A percentile compares a stretch with the other conserved stretches of the same genome.
phyloP scores from a whole-genome alignment of 2,888 invertebrate genomes.

The Stenotaenia linearis region DNA sequence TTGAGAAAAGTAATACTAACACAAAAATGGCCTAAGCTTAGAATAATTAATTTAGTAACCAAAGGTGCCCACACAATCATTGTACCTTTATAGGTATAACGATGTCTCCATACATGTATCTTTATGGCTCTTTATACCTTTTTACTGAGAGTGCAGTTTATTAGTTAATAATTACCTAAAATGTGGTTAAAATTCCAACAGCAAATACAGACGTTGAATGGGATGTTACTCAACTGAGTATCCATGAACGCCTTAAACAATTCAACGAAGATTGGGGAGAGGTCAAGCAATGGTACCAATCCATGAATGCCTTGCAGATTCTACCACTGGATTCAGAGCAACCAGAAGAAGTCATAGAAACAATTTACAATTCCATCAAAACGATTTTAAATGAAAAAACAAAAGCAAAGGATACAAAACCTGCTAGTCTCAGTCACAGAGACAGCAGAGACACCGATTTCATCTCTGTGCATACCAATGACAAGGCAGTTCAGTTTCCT shows the following conservation, averaged over 20 bases:
- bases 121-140: no score
- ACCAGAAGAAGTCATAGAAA: not conserved
- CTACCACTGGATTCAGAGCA: not conserved
- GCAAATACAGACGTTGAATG: not conserved
- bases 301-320: not conserved
- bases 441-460: not conserved
- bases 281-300: not conserved
- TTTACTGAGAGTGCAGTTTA: no score
- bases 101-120: no score
- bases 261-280: slow-evolving; percentile 15
- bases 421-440: not conserved
- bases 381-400: not conserved
- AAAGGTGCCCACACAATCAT: no score
- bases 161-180: no score
- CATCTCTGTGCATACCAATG: no score
- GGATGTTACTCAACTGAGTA: not conserved
- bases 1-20: no score
- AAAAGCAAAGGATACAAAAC: not conserved
- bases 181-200: no score
- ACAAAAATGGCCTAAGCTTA: no score
- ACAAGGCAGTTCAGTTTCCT: not conserved
- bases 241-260: not conserved
- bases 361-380: not conserved
- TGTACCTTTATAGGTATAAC: no score
- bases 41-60: no score